Evolutionary conservation across 2,888 invertebrate genomes (phyloP), one percentile per base, ranked within the genome.

Genomic region (Parelbella ahira): DNA sequence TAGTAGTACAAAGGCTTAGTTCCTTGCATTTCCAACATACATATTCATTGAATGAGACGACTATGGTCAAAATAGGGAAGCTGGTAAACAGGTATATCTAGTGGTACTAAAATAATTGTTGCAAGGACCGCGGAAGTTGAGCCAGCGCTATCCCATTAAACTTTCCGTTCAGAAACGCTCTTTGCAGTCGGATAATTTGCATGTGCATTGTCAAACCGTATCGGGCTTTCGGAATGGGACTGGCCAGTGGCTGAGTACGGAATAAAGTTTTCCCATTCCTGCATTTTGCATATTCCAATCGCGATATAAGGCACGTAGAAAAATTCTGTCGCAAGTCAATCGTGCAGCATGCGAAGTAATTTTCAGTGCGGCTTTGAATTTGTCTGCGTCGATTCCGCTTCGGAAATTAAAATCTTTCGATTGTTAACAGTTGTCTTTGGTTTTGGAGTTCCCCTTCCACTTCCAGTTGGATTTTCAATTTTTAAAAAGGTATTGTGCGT

Each of bases 161-260:
- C 72, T 84, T 86, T 73, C 72, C 66, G 69, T 61, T 61, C 68
- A 66, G 68, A 63, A 74, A 70, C 69, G 76, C 71, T 67, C 69
- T 68, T 72, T 70, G 68, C 72, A 57, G 63, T 63, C 58, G 68
- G 68, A 72, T 73, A 80, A 84, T 87, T 83, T 84, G 81, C 84
- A 84, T 84, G 73, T 74, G 76, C 76, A 83, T 84, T 83, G 83
- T 83, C 82, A 77, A 77, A 78, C 76, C 74, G 76, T 78, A 83
- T 84, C 73, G 75, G 74, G 74, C 72, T 60, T 73, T 73, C 53
- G 68, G 57, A 77, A 77, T 69, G 68, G 67, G 68, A 64, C 70
- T 66, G 69, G 65, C 65, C 74, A 71, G 63, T 71, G 68, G 67
- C 69, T 72, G 66, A 68, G 67, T 67, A 56, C 62, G 69, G 60